Conservation (phyloP, 2,888 invertebrate species). For the Mallateleia sp. region DNA sequence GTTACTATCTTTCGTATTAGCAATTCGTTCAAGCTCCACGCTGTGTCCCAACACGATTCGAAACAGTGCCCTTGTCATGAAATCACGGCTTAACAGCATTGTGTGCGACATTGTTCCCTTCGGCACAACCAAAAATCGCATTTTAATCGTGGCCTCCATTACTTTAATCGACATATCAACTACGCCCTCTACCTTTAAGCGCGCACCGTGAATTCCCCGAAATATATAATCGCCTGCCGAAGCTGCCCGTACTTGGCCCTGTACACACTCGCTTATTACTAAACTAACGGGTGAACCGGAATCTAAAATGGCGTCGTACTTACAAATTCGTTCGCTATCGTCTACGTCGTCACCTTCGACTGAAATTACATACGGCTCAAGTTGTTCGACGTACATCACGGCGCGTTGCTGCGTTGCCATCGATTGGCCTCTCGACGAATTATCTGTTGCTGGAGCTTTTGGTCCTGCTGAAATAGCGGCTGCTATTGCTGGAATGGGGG, state of each 20-base stretch:
- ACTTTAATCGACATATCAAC: not conserved
- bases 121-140: constrained; percentile 16
- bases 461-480: too few species aligned
- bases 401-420: too few species aligned
- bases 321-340: not conserved
- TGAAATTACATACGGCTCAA: constrained; percentile 24
- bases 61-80: not conserved
- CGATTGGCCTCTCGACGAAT: too few species aligned
- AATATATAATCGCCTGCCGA: not conserved
- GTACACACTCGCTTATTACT: not conserved
- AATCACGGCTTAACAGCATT: constrained; percentile 10
- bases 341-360: constrained; percentile 2
- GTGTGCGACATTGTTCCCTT: constrained; percentile 9
- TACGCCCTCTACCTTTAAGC: not conserved
- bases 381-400: not conserved
- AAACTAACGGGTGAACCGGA: constrained; percentile 12
- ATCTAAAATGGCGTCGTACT: constrained; percentile 2
- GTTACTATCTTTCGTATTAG: too few species aligned
- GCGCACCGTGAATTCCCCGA: constrained; percentile 17
- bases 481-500: too few species aligned
- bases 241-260: not conserved
- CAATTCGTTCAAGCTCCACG: not conserved
- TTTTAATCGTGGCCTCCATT: not conserved
- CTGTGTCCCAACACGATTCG: not conserved
- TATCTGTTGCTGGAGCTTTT: not conserved